Conservation (phyloP, 2,113 vertebrate species). For the Ameiurus melas region DNA sequence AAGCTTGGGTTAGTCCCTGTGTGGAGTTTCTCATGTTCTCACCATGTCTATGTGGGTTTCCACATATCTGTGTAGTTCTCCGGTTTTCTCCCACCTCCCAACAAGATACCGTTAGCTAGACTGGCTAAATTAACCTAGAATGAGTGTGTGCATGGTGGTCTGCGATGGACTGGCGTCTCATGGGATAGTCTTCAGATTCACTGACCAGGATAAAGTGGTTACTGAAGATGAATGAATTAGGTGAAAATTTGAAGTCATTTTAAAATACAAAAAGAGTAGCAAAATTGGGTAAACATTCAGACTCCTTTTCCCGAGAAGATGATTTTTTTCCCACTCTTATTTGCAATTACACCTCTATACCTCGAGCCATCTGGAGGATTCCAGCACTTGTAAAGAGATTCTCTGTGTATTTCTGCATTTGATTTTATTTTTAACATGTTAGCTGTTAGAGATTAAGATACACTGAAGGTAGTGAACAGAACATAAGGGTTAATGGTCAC, state of each 20-base stretch:
- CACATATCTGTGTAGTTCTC: background rate
- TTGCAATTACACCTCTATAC: too few species aligned
- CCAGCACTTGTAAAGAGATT: background rate
- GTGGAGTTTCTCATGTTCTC: background rate
- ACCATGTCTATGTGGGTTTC: background rate
- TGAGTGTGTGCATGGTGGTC: background rate
- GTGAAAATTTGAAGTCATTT: background rate
- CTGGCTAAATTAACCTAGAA: background rate
- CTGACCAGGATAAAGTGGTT: background rate
- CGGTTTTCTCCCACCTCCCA: background rate
- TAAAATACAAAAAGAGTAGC: background rate
- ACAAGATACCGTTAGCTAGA: background rate
- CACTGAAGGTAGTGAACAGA: background rate
- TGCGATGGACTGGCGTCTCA: background rate
- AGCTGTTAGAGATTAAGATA: background rate
- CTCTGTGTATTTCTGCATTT: background rate
- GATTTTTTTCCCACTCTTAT: background rate
- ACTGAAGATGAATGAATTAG: background rate
- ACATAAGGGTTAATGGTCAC: background rate
- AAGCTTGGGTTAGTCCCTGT: background rate
- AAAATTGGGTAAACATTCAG: background rate
- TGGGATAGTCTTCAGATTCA: background rate
- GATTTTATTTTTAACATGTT: background rate
- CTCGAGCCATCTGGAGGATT: background rate
- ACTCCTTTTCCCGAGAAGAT: background rate